Conservation (phyloP, 2,888 invertebrate genomes). For the Nomada hirtipes region DNA sequence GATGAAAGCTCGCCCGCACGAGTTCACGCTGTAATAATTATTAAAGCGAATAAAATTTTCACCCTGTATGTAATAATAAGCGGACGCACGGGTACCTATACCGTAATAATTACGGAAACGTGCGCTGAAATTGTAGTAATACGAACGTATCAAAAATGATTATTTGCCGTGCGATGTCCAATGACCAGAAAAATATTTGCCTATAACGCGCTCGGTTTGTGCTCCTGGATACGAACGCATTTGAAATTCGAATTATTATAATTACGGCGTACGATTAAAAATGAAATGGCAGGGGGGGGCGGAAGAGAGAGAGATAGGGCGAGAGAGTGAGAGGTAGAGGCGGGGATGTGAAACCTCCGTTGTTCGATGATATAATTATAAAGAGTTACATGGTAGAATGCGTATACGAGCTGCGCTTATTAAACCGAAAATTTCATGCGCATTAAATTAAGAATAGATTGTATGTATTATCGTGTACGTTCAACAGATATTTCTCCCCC, state of each 20-base stretch:
- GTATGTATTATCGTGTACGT: conserved; percentile 28
- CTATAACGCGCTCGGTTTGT: conserved; percentile 31
- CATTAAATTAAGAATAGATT: conserved; percentile 51
- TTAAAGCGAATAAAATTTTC: conserved; percentile 60
- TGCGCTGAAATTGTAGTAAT: conserved; percentile 27
- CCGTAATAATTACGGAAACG: conserved; percentile 50
- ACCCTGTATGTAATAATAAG: conserved; percentile 55
- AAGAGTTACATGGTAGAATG: conserved; percentile 57
- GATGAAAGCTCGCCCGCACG: conserved; percentile 37
- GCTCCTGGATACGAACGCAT: conserved; percentile 38
- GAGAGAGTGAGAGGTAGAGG: not conserved
- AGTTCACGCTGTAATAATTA: conserved; percentile 41
- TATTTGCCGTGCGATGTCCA: conserved; percentile 38
- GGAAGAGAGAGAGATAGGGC: not conserved
- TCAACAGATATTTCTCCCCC: not conserved
- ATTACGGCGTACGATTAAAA: conserved; percentile 51
- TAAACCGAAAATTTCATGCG: conserved; percentile 53
- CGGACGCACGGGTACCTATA: conserved; percentile 30
- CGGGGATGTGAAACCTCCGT: conserved; percentile 15
- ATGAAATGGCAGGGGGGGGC: not conserved
- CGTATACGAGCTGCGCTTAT: conserved; percentile 39
- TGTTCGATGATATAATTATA: conserved; percentile 56
- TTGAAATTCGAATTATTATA: conserved; percentile 64
- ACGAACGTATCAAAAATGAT: conserved; percentile 59
- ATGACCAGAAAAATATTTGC: conserved; percentile 61